Evolutionary conservation across 2,797 vertebrate species (phyloP), one percentile per base, ranked within the genome.

Genomic region (Tragelaphus oryx): DNA sequence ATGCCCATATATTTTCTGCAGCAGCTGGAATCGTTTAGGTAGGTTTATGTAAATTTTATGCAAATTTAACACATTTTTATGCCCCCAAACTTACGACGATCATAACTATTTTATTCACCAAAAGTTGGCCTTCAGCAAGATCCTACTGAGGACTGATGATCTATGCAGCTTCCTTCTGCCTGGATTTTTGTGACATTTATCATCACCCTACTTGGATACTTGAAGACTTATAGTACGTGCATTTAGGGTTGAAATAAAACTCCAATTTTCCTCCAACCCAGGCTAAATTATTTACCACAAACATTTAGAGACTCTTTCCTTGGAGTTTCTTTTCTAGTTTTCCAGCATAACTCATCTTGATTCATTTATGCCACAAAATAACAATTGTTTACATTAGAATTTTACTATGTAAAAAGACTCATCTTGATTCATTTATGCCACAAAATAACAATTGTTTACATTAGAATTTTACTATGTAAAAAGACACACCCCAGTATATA

Each of bases 1-100:
- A 93, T 80, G 3, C 17, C 33, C 41, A 37, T 94, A 57, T 95
- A 92, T 97, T 79, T 93, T 83, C 48, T 82, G 16, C 62, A 12
- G 33, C 83, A 93, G 57, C 59, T 92, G 50, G 37, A 95, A 93
- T 95, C 59, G 54, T 95, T 97, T 95, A 91, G 46, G 60, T 91
- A 96, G 33, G 59, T 88, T 96, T 94, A 97, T 96, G 95, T 89
- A 97, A 93, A 97, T 97, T 97, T 95, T 86, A 97, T 96, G 96
- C 65, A 97, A 97, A 96, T 94, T 3, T 12, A 93, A 48, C n/a
- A 95, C 50, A 95, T 81, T 95, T 97, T 97, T 96, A 86, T 95
- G 74, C 33, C 65, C 37, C 30, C 52, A 90, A 92, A 92, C 89
- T 96, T 97, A 96, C 76, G 44, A 65, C 5, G 28, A 48, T 95